Base-by-base conservation (phyloP, 2,888 invertebrate species). In the Schrankia costaestrigalis region DNA sequence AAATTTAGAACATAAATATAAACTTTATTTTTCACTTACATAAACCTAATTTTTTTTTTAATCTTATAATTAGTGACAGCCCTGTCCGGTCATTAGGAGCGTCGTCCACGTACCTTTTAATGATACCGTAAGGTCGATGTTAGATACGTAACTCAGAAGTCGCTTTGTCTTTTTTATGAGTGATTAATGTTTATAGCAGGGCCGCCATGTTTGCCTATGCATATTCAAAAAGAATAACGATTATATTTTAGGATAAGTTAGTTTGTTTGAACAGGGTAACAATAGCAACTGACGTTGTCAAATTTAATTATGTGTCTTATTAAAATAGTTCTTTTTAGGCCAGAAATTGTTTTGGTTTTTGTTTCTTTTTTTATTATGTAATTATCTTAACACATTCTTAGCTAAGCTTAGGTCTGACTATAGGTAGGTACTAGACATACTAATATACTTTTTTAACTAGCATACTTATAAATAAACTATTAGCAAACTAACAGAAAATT, bases 121-220 rank as follows among this genome's bases (percentile, higher is more conserved):
- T 78, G 75, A 73, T 60, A 66, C 61, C 51, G 39, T 70, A 62
- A 69, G 65, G 70, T 63, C 63, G 81, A 83, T 79, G 75, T 59
- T 71, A 84, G 84, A 86, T 84, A 85, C 60, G 60, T 57, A 59
- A 55, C 50, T 60, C 56, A 62, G 66, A 65, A 68, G 68, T 72
- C 61, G 68, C 78, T 84, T 84, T 86, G 86, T 88, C 88, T 86
- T 88, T 86, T 87, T 84, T 84, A 80, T 79, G 78, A 77, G 74
- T 87, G 86, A 88, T 85, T 87, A 82, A 87, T 84, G 82, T 76
- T 58, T 61, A 62, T 52, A 49, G 58, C 54, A 51, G 55, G 8
- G 63, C 61, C 63, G 66, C 68, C 66, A 60, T 63, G 56, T 66
- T 67, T 63, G 66, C 61, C 61, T 59, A 76, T 80, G 71, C 71